These are phyloP conservation scores for Xanthostigma xanthostigma DNA, from an alignment of 2,888 invertebrate genomes.

Conservation along the genomic window DNA sequence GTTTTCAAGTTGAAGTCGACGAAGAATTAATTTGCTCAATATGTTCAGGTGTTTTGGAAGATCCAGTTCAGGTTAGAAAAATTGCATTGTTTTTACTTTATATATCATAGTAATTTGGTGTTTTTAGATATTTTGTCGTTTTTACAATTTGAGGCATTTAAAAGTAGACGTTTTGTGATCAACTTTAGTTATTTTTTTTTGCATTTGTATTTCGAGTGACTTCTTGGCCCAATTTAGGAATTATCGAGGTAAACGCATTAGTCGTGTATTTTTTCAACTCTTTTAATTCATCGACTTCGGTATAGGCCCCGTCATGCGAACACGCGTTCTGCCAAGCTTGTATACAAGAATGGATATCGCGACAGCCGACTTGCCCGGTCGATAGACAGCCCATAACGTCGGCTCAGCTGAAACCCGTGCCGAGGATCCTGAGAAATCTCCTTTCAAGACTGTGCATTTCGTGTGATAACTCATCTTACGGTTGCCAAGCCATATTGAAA, in stretches of 20 bases:
- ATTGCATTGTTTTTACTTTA: neutral
- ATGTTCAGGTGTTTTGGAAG: conserved; percentile 88
- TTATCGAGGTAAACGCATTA: too few relatives aligned
- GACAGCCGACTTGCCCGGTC: conserved; percentile 88
- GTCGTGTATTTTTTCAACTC: too few relatives aligned
- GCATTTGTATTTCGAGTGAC: too few relatives aligned
- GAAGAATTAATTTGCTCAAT: conserved; percentile 94
- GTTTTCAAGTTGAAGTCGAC: conserved; percentile 92
- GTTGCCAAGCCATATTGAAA: conserved; percentile 73
- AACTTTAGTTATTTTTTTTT: too few relatives aligned
- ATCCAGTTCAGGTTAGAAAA: conserved; percentile 71
- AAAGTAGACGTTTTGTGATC: too few relatives aligned
- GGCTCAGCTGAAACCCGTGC: conserved; percentile 81
- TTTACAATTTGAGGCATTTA: too few relatives aligned
- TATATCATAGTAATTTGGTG: too few relatives aligned
- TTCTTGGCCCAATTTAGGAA: too few relatives aligned
- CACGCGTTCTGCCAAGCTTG: conserved; percentile 91
- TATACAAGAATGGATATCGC: conserved; percentile 88
- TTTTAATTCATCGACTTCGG: conserved; percentile 10
- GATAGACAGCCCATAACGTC: conserved; percentile 82
- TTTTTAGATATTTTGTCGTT: neutral
- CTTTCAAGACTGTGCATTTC: conserved; percentile 75
- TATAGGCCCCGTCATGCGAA: conserved; percentile 85
- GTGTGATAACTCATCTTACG: conserved; percentile 82
- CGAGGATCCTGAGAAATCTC: conserved; percentile 83